These are phyloP conservation scores for Lampris megalopsis DNA, from an alignment of 2,113 vertebrate species.

Conservation along the genomic window DNA sequence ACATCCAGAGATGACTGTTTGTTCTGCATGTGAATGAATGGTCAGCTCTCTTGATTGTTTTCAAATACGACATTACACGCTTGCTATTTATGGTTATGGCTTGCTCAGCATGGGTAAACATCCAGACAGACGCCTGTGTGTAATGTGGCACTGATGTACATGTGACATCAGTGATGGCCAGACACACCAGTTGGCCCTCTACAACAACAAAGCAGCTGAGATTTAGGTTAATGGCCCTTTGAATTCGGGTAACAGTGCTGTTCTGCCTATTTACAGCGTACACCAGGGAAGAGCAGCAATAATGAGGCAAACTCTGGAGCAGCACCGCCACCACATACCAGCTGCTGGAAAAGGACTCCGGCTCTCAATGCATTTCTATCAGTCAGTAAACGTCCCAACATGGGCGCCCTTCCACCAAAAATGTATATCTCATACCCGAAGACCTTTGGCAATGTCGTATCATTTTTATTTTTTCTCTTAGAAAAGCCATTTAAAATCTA, in stretches of 20 bases:
- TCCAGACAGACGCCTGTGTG: background rate
- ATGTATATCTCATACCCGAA: background rate
- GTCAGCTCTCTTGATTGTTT: too few relatives aligned
- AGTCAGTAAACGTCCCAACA: conserved; percentile 19
- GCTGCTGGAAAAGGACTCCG: conserved; percentile 31
- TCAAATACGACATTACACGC: too few relatives aligned
- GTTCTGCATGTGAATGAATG: too few relatives aligned
- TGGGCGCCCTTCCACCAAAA: conserved; percentile 22
- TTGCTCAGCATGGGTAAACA: too few relatives aligned
- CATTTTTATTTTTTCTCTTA: background rate
- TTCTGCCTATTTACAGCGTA: conserved; percentile 35
- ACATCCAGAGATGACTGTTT: background rate
- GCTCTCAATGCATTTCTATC: too few relatives aligned
- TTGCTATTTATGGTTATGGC: too few relatives aligned
- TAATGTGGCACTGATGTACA: conserved; percentile 19
- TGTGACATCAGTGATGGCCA: conserved; percentile 31
- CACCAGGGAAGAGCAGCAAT: conserved; percentile 13
- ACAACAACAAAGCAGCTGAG: conserved; percentile 67
- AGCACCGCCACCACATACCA: conserved; percentile 12
- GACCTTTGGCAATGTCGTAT: background rate
- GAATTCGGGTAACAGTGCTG: conserved; percentile 56
- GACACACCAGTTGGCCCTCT: conserved; percentile 39
- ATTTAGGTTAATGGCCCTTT: conserved; percentile 72
- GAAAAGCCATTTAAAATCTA: background rate
- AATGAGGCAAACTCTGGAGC: background rate